Evolutionary conservation across 2,113 vertebrate species (phyloP).

Genomic region (Odocoileus hemionus): DNA sequence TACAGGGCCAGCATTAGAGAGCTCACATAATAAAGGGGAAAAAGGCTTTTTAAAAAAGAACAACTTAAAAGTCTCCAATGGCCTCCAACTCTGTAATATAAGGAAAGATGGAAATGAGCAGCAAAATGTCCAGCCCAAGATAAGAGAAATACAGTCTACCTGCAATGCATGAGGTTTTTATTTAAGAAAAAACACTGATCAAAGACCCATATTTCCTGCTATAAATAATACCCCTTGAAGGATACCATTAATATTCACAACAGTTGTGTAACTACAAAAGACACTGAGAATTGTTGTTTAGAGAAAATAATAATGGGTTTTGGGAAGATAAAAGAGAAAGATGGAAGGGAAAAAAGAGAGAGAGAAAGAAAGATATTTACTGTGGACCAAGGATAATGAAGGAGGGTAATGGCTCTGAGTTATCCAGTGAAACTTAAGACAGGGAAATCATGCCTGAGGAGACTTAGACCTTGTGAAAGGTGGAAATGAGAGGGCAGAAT

Average conservation of each 20-base stretch:
- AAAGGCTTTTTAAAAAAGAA: slow-evolving; percentile 60
- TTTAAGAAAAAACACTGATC: slow-evolving; percentile 77
- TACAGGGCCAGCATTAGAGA: slow-evolving; percentile 69
- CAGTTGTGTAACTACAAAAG: slow-evolving; percentile 78
- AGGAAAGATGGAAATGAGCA: slow-evolving; percentile 73
- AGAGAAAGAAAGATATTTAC: slow-evolving; percentile 39
- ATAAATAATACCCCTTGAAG: slow-evolving; percentile 79
- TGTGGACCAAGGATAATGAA: not conserved
- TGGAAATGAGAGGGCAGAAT: not conserved
- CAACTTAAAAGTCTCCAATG: slow-evolving; percentile 72
- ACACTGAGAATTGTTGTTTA: slow-evolving; percentile 78
- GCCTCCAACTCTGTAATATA: slow-evolving; percentile 65
- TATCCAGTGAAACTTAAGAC: not conserved
- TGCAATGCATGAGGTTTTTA: slow-evolving; percentile 65
- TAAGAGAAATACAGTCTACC: slow-evolving; percentile 69
- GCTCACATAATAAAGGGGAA: slow-evolving; percentile 73
- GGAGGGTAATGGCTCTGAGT: not conserved
- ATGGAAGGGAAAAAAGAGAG: slow-evolving; percentile 45
- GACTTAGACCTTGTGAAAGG: not conserved
- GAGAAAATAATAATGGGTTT: slow-evolving; percentile 74
- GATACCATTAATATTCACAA: slow-evolving; percentile 85
- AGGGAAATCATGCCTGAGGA: not conserved
- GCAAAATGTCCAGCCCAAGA: slow-evolving; percentile 68
- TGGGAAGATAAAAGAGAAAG: slow-evolving; percentile 79
- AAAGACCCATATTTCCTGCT: slow-evolving; percentile 74